Evolutionary conservation across 2,888 invertebrate genomes (phyloP), one percentile per base, ranked within the genome.

Genomic region (Phaonia tiefii): DNA sequence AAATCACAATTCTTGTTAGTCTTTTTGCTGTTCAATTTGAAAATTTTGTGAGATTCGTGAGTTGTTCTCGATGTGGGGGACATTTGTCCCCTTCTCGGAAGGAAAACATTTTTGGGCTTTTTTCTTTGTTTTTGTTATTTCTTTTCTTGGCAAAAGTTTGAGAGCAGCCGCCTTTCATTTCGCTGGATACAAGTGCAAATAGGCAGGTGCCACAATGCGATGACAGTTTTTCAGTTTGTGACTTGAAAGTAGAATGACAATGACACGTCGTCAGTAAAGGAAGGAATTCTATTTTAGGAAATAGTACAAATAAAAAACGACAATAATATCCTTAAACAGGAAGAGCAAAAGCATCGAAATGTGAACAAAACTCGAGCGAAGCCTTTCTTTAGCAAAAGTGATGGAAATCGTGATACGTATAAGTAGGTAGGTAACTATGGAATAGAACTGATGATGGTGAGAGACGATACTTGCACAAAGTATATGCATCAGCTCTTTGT

Each of bases 121-220:
- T n/a, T n/a, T n/a, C n/a, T 15, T 10, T 31, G 49, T 67, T 39
- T n/a, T n/a, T 31, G 31, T 2, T 15, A 17, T 67, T 13, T 56
- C 10, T 20, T 13, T 10, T 13, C 54, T 8, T 3, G 37, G n/a
- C n/a, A 2, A 54, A 25, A 54, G 22, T 56, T 69, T 20, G 22
- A 25, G 44, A 7, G 44, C 17, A 15, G 22, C 1, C 25, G 13
- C 15, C 25, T 26, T 22, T 25, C 7, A 49, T 46, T 17, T 4
- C 37, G 51, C 26, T 51, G 39, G 51, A 72, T 49, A 51, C n/a
- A 11, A n/a, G 26, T 3, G 37, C 39, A 2, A 26, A 65, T 42
- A 65, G 65, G 26, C 73, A 73, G 73, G 73, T 73, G 73, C 44
- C 73, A 44, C 72, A 63, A 63, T 10, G 42, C 39, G 25, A 44